A percentile compares a stretch with the other conserved stretches of the same genome.
Evolutionary conservation across 2,797 vertebrate genomes (phyloP).

Genomic region (Phaenicophaeus curvirostris): DNA sequence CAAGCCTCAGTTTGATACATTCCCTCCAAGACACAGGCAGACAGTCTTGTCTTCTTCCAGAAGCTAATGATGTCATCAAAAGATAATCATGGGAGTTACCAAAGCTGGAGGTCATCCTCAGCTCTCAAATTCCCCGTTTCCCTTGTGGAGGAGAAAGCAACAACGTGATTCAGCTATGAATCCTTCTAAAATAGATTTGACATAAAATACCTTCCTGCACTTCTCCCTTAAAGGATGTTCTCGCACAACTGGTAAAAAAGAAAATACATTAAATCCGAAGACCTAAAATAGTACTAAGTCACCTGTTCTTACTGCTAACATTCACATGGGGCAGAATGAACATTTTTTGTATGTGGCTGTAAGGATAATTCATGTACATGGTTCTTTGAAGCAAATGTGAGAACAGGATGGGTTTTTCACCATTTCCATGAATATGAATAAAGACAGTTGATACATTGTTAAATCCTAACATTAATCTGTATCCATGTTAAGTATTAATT

Average conservation of each 20-base stretch:
- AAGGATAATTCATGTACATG: neutral
- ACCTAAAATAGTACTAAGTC: neutral
- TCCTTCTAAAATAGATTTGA: neutral
- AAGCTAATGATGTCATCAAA: constrained; percentile 11
- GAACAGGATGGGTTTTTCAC: neutral
- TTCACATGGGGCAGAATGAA: neutral
- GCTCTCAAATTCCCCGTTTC: neutral
- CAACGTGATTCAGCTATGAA: neutral
- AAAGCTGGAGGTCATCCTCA: constrained; percentile 27
- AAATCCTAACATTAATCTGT: neutral
- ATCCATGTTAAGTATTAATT: neutral
- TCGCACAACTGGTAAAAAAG: neutral
- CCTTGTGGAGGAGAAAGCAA: neutral
- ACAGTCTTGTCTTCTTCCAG: neutral
- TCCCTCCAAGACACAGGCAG: neutral
- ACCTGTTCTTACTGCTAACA: neutral
- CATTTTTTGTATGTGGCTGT: neutral
- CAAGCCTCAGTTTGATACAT: neutral
- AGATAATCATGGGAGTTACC: neutral
- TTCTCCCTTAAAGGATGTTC: neutral
- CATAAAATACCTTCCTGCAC: neutral
- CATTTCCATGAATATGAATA: neutral
- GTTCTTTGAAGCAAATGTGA: neutral
- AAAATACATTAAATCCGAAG: neutral
- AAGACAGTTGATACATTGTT: neutral